Percentiles rank a stretch among this genome's conserved stretches.
These are phyloP conservation scores for Polyploca ridens DNA, from an alignment of 2,888 invertebrate genomes.

Conservation along the genomic window DNA sequence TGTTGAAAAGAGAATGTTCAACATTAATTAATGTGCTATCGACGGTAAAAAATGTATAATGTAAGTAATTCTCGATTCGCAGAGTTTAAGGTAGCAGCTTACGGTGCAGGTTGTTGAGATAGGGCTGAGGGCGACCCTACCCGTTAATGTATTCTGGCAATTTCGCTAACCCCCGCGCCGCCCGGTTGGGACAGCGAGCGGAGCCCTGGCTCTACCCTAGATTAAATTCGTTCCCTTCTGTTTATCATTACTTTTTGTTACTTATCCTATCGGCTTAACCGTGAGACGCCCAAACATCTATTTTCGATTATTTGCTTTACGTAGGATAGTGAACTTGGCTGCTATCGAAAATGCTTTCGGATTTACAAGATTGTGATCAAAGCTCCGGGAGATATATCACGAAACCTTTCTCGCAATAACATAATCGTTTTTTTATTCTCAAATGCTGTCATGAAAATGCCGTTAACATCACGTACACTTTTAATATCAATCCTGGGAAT, in stretches of 20 bases:
- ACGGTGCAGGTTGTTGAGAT: slow-evolving; percentile 71
- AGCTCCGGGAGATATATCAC: slow-evolving; percentile 11
- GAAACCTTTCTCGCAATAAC: neutral
- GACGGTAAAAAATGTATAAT: slow-evolving; percentile 25
- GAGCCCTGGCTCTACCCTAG: slow-evolving; percentile 60
- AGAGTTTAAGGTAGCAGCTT: slow-evolving; percentile 59
- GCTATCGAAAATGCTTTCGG: neutral
- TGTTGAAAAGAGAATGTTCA: slow-evolving; percentile 18
- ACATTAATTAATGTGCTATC: slow-evolving; percentile 22
- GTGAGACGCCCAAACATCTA: slow-evolving; percentile 32
- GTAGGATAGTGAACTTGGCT: neutral
- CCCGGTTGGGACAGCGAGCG: slow-evolving; percentile 38
- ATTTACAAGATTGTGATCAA: slow-evolving; percentile 1
- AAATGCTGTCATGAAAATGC: neutral
- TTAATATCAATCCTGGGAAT: neutral
- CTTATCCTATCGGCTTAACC: slow-evolving; percentile 45
- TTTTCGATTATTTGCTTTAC: slow-evolving; percentile 15
- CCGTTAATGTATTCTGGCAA: slow-evolving; percentile 77
- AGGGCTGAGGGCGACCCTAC: slow-evolving; percentile 63
- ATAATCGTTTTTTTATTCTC: neutral
- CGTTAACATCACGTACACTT: neutral
- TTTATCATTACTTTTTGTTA: slow-evolving; percentile 64
- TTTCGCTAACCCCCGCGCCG: slow-evolving; percentile 57
- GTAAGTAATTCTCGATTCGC: slow-evolving; percentile 58
- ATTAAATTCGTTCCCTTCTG: slow-evolving; percentile 74